These are phyloP conservation scores for Aphidius gifuensis DNA, from an alignment of 1,140 invertebrate genomes.

Conservation along the genomic window DNA sequence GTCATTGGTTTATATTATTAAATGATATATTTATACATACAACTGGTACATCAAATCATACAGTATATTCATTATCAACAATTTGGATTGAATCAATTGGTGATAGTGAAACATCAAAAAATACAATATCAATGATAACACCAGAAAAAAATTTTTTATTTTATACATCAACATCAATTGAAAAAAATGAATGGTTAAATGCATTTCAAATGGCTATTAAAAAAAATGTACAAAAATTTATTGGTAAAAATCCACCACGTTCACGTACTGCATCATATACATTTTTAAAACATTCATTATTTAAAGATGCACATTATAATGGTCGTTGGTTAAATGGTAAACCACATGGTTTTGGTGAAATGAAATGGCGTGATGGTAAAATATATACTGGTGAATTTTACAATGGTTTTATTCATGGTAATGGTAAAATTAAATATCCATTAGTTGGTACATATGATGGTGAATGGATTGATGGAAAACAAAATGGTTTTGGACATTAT, in stretches of 20 bases:
- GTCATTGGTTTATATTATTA: slow-evolving; percentile 75
- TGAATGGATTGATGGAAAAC: slow-evolving; percentile 78
- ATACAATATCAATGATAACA: slow-evolving; percentile 67
- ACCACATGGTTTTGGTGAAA: slow-evolving; percentile 76
- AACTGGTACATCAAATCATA: slow-evolving; percentile 58
- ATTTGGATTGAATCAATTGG: slow-evolving; percentile 73
- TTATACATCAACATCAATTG: slow-evolving; percentile 62
- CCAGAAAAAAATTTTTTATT: slow-evolving; percentile 77
- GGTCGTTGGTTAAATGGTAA: slow-evolving; percentile 42
- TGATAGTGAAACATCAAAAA: slow-evolving; percentile 58
- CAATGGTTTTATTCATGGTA: slow-evolving; percentile 72
- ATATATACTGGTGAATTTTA: slow-evolving; percentile 76
- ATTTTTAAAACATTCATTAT: slow-evolving; percentile 70
- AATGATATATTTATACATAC: slow-evolving; percentile 73
- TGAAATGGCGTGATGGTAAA: slow-evolving; percentile 78
- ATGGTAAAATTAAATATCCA: slow-evolving; percentile 65
- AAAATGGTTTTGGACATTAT: slow-evolving; percentile 77
- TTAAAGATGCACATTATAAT: slow-evolving; percentile 74
- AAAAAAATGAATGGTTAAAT: slow-evolving; percentile 79
- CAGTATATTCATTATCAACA: slow-evolving; percentile 66
- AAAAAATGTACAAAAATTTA: slow-evolving; percentile 41
- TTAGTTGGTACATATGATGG: slow-evolving; percentile 72
- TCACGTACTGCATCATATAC: slow-evolving; percentile 68
- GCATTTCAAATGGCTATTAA: slow-evolving; percentile 66
- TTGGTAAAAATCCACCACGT: slow-evolving; percentile 63